These are phyloP conservation scores for Melanaphis sacchari DNA, from an alignment of 1,140 invertebrate genomes.

Conservation along the genomic window DNA sequence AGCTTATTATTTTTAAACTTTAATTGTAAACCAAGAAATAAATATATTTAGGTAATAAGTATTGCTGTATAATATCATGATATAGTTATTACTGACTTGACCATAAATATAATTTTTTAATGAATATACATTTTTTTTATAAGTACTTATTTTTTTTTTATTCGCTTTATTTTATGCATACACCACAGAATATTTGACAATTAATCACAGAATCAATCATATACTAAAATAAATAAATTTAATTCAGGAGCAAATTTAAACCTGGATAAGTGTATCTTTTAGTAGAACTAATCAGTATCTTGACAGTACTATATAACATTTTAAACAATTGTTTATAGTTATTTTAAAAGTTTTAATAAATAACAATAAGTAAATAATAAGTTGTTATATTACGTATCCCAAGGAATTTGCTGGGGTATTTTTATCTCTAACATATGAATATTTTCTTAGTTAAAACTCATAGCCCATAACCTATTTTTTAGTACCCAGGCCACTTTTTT, in stretches of 20 bases:
- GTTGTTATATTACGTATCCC: too few relatives aligned
- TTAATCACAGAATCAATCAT: too few relatives aligned
- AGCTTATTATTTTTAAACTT: not conserved
- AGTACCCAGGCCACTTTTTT: not conserved
- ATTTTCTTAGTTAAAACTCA: too few relatives aligned
- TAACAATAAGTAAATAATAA: too few relatives aligned
- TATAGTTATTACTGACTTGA: not conserved
- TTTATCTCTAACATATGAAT: too few relatives aligned
- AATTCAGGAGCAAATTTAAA: not conserved
- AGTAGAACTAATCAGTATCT: not conserved
- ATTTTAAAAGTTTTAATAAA: not conserved
- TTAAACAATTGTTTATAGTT: not conserved
- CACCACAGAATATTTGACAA: not conserved
- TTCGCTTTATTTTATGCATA: too few relatives aligned
- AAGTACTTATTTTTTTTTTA: too few relatives aligned
- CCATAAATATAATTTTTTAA: not conserved
- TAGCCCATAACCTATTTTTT: too few relatives aligned
- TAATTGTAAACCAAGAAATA: not conserved
- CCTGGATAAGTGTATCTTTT: not conserved
- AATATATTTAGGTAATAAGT: not conserved
- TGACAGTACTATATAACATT: not conserved
- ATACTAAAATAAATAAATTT: not conserved
- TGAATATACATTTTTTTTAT: not conserved
- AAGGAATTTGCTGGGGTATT: too few relatives aligned
- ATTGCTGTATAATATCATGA: not conserved